Conservation (phyloP, 92 coral and sea anemone genomes). For the Nematostella vectensis region DNA sequence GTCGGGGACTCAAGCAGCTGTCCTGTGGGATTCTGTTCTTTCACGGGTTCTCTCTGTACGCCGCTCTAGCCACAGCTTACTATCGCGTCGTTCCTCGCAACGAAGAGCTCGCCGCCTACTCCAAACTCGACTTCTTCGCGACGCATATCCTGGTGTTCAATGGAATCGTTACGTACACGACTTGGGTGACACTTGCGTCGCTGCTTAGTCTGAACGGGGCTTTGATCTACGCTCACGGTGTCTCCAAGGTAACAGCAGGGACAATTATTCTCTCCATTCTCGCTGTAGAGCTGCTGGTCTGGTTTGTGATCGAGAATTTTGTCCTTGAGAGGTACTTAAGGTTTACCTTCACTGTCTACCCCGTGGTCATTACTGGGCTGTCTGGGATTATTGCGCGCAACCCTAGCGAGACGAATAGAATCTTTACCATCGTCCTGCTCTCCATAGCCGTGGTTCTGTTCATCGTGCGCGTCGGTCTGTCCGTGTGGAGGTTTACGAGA, state of each 20-base stretch:
- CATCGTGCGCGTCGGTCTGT: not conserved
- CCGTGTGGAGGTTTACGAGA: not conserved
- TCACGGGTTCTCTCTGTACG: conserved; percentile 25
- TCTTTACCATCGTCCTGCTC: conserved; percentile 6
- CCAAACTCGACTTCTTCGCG: conserved; percentile 40
- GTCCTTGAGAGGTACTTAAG: conserved; percentile 20
- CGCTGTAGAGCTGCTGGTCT: conserved; percentile 24
- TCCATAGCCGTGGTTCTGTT: conserved; percentile 6
- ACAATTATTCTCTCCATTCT: conserved; percentile 38
- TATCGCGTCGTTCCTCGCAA: conserved; percentile 18
- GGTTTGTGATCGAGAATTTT: conserved; percentile 61
- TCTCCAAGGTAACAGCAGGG: conserved; percentile 25
- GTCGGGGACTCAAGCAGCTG: conserved; percentile 21
- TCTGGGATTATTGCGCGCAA: conserved; percentile 31
- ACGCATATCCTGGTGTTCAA: conserved; percentile 40
- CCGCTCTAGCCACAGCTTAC: conserved; percentile 27
- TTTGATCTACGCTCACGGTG: conserved; percentile 36
- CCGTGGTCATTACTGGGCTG: conserved; percentile 42
- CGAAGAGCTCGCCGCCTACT: conserved; percentile 7
- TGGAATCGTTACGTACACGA: conserved; percentile 39
- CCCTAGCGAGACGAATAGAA: conserved; percentile 7
- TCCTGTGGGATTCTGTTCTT: conserved; percentile 10
- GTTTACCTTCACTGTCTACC: conserved; percentile 37
- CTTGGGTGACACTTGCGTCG: conserved; percentile 51
- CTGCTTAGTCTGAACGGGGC: conserved; percentile 39